Conservation (phyloP, 2,113 vertebrate species). For the Prolemur simus region DNA sequence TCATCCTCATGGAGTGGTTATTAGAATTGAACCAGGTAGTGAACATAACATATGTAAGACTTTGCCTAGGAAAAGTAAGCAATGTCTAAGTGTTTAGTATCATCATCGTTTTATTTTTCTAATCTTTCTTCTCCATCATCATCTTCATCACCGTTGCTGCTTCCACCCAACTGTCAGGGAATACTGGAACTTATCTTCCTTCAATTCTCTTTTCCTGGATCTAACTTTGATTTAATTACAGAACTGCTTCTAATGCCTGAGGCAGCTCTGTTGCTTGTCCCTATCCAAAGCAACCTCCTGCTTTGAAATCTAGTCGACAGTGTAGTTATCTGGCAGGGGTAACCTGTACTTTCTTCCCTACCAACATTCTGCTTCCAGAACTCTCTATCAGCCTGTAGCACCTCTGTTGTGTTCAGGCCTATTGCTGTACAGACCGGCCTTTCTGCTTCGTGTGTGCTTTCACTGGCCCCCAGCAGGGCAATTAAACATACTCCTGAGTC, state of each 20-base stretch:
- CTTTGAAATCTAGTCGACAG: background rate
- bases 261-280: background rate
- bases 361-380: background rate
- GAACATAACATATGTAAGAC: background rate
- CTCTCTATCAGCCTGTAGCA: background rate
- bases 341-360: background rate
- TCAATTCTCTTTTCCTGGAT: background rate
- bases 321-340: background rate
- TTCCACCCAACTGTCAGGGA: background rate
- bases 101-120: background rate
- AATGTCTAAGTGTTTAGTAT: background rate
- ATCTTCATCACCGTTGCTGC: background rate
- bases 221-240: background rate
- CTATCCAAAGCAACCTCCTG: background rate
- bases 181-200: background rate
- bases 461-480: background rate
- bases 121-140: background rate
- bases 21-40: background rate
- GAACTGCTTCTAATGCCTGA: background rate
- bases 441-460: background rate
- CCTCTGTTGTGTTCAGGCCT: background rate
- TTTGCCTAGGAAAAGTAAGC: background rate
- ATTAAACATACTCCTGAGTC: background rate
- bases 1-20: accelerated
- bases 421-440: background rate